Conservation (phyloP, 2,113 vertebrate genomes). For the Cyphomyrus plagiostoma region DNA sequence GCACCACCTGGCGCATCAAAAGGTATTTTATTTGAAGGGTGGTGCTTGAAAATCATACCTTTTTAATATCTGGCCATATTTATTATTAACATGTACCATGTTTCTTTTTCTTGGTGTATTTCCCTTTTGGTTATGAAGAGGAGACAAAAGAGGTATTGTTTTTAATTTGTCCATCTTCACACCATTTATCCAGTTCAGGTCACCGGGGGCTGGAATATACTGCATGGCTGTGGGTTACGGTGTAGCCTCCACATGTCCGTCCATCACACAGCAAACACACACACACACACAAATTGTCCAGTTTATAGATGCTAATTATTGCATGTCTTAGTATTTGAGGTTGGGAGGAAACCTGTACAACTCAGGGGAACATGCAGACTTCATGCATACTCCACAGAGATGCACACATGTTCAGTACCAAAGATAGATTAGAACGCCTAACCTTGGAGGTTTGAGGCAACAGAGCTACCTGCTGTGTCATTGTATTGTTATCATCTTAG, state of each 20-base stretch:
- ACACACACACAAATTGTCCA: neutral
- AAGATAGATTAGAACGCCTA: neutral
- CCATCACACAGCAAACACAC: neutral
- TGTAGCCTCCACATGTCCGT: neutral
- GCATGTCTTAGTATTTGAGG: neutral
- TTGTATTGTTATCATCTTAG: neutral
- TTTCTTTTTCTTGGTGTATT: neutral
- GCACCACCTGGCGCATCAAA: conserved; percentile 94
- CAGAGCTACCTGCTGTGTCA: neutral
- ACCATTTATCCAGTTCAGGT: neutral
- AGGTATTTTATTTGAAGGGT: conserved; percentile 60
- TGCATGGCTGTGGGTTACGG: neutral
- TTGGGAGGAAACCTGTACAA: neutral
- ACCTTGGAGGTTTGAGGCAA: neutral
- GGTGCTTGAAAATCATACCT: neutral
- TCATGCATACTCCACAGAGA: neutral
- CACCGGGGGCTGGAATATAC: neutral
- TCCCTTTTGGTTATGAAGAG: conserved; percentile 58
- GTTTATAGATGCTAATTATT: neutral
- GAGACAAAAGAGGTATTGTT: conserved; percentile 86
- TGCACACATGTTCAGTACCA: neutral
- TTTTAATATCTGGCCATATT: neutral
- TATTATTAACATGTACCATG: neutral
- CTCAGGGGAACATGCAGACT: too few species aligned
- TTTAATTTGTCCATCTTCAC: conserved; percentile 9